Percentiles rank a stretch among this genome's conserved stretches.
These are phyloP conservation scores for Rhabditoides inermis DNA, from an alignment of 2,888 invertebrate genomes.

Conservation along the genomic window DNA sequence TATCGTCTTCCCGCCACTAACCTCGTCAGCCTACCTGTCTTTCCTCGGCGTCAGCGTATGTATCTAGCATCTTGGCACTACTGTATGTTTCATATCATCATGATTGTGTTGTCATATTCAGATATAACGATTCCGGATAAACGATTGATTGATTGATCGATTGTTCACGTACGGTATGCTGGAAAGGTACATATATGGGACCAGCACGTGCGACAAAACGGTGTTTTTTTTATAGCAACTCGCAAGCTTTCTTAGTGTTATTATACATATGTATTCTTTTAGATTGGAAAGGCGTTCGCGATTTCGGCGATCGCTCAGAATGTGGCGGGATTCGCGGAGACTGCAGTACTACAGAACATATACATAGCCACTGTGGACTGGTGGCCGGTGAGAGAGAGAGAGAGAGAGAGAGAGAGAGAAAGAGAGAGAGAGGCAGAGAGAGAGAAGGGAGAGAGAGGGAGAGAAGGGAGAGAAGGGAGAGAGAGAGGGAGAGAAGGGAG, in stretches of 20 bases:
- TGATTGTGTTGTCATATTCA: too few species aligned
- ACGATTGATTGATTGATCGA: too few species aligned
- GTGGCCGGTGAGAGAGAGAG: constrained; percentile 29
- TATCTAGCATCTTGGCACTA: too few species aligned
- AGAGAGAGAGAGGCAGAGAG: background rate
- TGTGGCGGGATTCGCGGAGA: constrained; percentile 37
- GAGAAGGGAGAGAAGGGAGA: too few species aligned
- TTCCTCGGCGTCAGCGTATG: too few species aligned
- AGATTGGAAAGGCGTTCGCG: constrained; percentile 45
- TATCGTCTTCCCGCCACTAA: too few species aligned
- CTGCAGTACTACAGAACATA: constrained; percentile 41
- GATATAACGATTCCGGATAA: background rate
- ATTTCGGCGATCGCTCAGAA: constrained; percentile 41
- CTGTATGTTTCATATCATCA: too few species aligned
- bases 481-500: too few species aligned
- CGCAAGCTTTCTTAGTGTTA: background rate
- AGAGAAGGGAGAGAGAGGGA: too few species aligned
- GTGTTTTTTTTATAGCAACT: background rate
- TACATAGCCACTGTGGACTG: constrained; percentile 44
- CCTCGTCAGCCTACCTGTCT: too few species aligned
- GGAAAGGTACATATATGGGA: background rate
- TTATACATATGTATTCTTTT: constrained; percentile 2
- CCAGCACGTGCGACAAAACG: too few species aligned
- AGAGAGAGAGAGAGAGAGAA: too few species aligned
- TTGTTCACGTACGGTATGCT: background rate